phyloP scores from a whole-genome alignment of 2,888 invertebrate genomes.

The Coenonympha arcania region DNA sequence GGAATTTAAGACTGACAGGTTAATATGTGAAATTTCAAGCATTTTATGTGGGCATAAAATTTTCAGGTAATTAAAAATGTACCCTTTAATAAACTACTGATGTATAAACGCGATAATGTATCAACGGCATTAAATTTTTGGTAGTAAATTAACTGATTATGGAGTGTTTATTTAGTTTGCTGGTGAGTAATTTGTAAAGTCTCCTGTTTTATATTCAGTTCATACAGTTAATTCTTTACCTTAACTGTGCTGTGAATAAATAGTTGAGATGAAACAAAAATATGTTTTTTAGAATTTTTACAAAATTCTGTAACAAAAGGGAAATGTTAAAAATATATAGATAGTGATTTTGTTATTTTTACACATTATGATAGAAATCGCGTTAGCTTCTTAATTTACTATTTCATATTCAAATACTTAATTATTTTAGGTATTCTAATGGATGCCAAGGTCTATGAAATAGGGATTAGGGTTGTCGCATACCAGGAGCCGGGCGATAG shows the following conservation, averaged over 20 bases:
- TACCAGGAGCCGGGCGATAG: constrained; percentile 62
- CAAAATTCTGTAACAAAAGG: too few relatives aligned
- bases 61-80: constrained; percentile 14
- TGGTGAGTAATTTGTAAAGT: neutral
- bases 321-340: too few relatives aligned
- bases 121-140: constrained; percentile 14
- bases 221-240: too few relatives aligned
- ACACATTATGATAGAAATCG: too few relatives aligned
- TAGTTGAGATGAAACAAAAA: too few relatives aligned
- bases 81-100: constrained; percentile 12
- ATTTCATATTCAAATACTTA: too few relatives aligned
- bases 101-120: constrained; percentile 18
- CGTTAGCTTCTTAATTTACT: too few relatives aligned
- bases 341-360: too few relatives aligned
- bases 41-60: constrained; percentile 6
- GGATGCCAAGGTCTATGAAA: constrained; percentile 43
- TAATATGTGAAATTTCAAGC: constrained; percentile 11
- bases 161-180: constrained; percentile 5
- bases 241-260: too few relatives aligned
- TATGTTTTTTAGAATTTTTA: too few relatives aligned
- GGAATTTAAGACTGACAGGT: neutral
- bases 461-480: constrained; percentile 55
- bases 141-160: constrained; percentile 13
- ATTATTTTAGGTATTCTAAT: constrained; percentile 36
- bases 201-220: neutral